Percentiles rank a stretch among this genome's conserved stretches.
Evolutionary conservation across 2,888 invertebrate genomes (phyloP).

Genomic region (Mactromeris polynyma): DNA sequence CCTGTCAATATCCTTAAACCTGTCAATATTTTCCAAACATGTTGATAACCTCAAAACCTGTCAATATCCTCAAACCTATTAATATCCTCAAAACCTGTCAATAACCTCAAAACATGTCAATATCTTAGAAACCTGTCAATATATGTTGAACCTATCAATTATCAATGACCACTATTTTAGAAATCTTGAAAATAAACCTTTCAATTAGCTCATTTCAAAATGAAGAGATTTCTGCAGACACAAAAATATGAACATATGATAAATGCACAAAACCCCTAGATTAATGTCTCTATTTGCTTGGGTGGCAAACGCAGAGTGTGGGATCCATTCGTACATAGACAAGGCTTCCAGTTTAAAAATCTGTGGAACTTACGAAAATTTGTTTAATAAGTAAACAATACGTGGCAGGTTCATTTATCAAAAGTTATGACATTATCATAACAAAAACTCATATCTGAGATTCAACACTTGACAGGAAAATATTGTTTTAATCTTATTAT

Average conservation of each 20-base stretch:
- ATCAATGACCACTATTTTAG: not conserved
- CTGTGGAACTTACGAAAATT: not conserved
- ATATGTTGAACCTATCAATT: not conserved
- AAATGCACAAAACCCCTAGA: not conserved
- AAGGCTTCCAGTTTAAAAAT: not conserved
- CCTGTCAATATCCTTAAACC: too few species aligned
- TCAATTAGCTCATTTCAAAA: not conserved
- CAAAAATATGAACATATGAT: not conserved
- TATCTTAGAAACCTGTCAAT: too few species aligned
- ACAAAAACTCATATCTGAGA: not conserved
- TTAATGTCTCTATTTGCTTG: not conserved
- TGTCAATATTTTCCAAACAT: too few species aligned
- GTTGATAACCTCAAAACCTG: too few species aligned
- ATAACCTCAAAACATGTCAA: too few species aligned
- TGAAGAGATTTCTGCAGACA: not conserved
- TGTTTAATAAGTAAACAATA: slow-evolving; percentile 11
- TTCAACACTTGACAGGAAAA: not conserved
- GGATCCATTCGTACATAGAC: not conserved
- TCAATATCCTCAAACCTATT: too few species aligned
- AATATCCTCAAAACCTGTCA: too few species aligned
- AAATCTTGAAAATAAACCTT: too few species aligned
- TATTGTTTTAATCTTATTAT: not conserved
- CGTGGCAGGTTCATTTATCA: slow-evolving; percentile 18
- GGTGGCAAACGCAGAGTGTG: slow-evolving; percentile 1
- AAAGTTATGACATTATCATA: slow-evolving; percentile 1